A percentile compares a stretch with the other conserved stretches of the same genome.
These are phyloP conservation scores for Bradypodion pumilum DNA, from an alignment of 2,797 vertebrate genomes.

Conservation along the genomic window DNA sequence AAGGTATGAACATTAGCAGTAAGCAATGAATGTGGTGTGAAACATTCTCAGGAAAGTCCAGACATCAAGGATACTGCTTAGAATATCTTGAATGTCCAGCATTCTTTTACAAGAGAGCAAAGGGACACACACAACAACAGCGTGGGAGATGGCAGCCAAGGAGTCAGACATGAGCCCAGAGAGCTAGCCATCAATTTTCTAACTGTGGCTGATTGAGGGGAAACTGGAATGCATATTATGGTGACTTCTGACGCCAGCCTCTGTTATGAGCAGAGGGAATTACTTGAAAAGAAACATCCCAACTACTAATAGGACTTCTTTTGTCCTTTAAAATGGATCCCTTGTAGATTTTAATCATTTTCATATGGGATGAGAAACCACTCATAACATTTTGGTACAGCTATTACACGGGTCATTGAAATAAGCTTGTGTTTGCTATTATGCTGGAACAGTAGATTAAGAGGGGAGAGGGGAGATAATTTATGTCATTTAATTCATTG, in stretches of 20 bases:
- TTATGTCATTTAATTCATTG: slow-evolving; percentile 70
- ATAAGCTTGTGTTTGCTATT: slow-evolving; percentile 62
- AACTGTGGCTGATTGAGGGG: slow-evolving; percentile 48
- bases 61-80: slow-evolving; percentile 78
- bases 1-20: slow-evolving; percentile 74
- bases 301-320: slow-evolving; percentile 61
- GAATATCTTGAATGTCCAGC: slow-evolving; percentile 76
- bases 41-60: slow-evolving; percentile 75
- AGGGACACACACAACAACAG: slow-evolving; percentile 54
- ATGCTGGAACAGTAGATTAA: slow-evolving; percentile 55
- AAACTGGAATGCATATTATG: slow-evolving; percentile 58
- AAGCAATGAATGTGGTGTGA: slow-evolving; percentile 72
- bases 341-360: slow-evolving; percentile 69
- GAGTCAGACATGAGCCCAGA: slow-evolving; percentile 38
- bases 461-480: slow-evolving; percentile 45
- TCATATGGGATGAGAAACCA: slow-evolving; percentile 67
- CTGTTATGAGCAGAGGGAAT: slow-evolving; percentile 34
- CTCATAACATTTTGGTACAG: slow-evolving; percentile 63
- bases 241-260: slow-evolving; percentile 35
- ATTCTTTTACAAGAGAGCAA: slow-evolving; percentile 74
- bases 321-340: slow-evolving; percentile 55
- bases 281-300: slow-evolving; percentile 31
- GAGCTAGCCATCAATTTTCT: slow-evolving; percentile 64
- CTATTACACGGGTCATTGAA: slow-evolving; percentile 61
- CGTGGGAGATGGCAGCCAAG: slow-evolving; percentile 68